phyloP scores from a whole-genome alignment of 2,797 vertebrate species.

The Eutrigla gurnardus region DNA sequence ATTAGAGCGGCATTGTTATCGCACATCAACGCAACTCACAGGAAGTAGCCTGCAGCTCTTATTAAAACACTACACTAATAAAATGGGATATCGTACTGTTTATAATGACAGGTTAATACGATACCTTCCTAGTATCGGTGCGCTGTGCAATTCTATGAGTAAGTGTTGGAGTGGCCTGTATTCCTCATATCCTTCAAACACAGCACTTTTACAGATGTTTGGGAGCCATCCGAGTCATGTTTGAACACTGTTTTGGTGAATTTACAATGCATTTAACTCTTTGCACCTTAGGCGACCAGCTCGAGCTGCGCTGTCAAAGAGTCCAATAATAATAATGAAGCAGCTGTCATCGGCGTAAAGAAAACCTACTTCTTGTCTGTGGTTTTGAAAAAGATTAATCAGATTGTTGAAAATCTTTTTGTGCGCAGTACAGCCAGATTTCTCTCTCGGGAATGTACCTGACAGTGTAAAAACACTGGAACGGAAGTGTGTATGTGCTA shows the following conservation, averaged over 20 bases:
- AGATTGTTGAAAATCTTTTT: slow-evolving; percentile 39
- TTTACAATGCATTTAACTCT: slow-evolving; percentile 57
- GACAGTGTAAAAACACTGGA: slow-evolving; percentile 32
- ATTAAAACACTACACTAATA: neutral
- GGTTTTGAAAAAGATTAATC: slow-evolving; percentile 42
- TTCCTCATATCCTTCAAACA: slow-evolving; percentile 20
- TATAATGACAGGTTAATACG: neutral
- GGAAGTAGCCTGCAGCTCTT: neutral
- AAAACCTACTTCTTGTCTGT: slow-evolving; percentile 38
- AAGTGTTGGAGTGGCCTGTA: neutral
- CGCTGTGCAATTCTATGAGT: neutral
- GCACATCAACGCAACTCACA: neutral
- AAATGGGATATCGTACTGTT: neutral
- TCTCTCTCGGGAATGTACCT: slow-evolving; percentile 40
- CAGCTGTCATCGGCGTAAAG: slow-evolving; percentile 59
- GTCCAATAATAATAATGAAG: slow-evolving; percentile 62
- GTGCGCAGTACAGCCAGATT: slow-evolving; percentile 13
- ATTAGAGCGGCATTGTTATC: neutral
- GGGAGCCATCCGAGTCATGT: slow-evolving; percentile 42
- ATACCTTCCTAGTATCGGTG: too few relatives aligned
- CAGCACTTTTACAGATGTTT: slow-evolving; percentile 51
- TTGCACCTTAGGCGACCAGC: slow-evolving; percentile 45
- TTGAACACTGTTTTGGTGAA: slow-evolving; percentile 55
- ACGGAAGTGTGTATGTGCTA: slow-evolving; percentile 9
- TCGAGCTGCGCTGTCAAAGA: slow-evolving; percentile 32